These are phyloP conservation scores for Trichonephila inaurata DNA, from an alignment of 1,140 invertebrate genomes.

Conservation along the genomic window DNA sequence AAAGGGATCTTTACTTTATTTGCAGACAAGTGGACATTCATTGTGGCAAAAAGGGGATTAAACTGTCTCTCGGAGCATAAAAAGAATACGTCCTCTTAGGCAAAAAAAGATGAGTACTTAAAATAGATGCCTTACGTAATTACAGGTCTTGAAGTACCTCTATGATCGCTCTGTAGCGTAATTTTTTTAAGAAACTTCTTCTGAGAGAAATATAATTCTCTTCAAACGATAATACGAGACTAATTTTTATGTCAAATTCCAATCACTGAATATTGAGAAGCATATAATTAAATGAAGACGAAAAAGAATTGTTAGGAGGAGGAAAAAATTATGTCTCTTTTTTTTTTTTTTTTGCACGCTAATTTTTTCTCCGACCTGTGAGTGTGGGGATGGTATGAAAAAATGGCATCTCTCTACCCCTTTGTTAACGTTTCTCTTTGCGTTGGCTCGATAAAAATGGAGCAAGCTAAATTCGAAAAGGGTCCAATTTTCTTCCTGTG, in stretches of 20 bases:
- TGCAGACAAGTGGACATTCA: background rate
- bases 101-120: background rate
- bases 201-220: slow-evolving; percentile 42
- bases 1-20: background rate
- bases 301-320: background rate
- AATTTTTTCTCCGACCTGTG: background rate
- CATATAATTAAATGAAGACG: background rate
- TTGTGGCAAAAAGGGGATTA: background rate
- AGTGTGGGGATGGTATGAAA: background rate
- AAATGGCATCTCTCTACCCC: background rate
- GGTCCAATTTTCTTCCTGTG: slow-evolving; percentile 45
- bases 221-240: slow-evolving; percentile 40
- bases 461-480: slow-evolving; percentile 9
- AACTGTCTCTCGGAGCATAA: background rate
- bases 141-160: background rate
- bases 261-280: slow-evolving; percentile 12
- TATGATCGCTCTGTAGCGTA: background rate
- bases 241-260: slow-evolving; percentile 43
- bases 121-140: slow-evolving; percentile 18
- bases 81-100: background rate
- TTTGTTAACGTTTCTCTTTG: background rate
- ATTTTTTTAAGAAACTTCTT: background rate
- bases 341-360: background rate
- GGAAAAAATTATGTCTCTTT: background rate
- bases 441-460: slow-evolving; percentile 41